These are phyloP conservation scores for Coenonympha glycerion DNA, from an alignment of 2,888 invertebrate species.

Conservation along the genomic window DNA sequence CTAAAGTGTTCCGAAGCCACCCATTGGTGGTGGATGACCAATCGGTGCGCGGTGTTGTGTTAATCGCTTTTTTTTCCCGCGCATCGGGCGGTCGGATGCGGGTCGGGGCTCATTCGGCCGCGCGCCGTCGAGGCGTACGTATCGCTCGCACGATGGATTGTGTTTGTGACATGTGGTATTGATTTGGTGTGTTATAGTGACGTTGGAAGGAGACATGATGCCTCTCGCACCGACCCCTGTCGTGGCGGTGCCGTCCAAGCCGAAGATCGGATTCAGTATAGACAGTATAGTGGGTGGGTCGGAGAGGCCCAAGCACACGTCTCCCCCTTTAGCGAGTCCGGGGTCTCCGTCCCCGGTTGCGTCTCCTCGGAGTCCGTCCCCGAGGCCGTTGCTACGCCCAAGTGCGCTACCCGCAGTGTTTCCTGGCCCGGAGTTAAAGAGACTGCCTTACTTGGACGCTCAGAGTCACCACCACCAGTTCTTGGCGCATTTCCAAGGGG, in stretches of 20 bases:
- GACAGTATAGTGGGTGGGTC: conserved; percentile 92
- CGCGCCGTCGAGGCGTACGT: conserved; percentile 72
- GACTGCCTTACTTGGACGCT: conserved; percentile 76
- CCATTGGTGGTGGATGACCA: conserved; percentile 48
- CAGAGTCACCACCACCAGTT: conserved; percentile 78
- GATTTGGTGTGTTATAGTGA: conserved; percentile 58
- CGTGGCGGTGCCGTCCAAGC: conserved; percentile 92
- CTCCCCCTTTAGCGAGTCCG: conserved; percentile 74
- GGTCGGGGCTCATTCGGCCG: conserved; percentile 64
- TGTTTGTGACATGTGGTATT: conserved; percentile 71
- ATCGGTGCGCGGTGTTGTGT: conserved; percentile 55
- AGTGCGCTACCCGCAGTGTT: conserved; percentile 74
- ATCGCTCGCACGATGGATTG: conserved; percentile 71
- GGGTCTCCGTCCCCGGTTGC: conserved; percentile 66
- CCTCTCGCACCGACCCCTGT: conserved; percentile 95
- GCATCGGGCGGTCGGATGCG: conserved; percentile 45
- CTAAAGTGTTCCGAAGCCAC: conserved; percentile 44
- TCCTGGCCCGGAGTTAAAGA: conserved; percentile 75
- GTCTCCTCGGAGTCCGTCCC: conserved; percentile 65
- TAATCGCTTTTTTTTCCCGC: conserved; percentile 47
- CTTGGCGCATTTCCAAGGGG: conserved; percentile 87
- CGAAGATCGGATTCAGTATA: conserved; percentile 95
- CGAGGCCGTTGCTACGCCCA: conserved; percentile 62
- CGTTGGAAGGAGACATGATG: conserved; percentile 84
- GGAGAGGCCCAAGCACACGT: conserved; percentile 64